Conservation (phyloP, 2,797 vertebrate genomes). For the Anguilla obscura region DNA sequence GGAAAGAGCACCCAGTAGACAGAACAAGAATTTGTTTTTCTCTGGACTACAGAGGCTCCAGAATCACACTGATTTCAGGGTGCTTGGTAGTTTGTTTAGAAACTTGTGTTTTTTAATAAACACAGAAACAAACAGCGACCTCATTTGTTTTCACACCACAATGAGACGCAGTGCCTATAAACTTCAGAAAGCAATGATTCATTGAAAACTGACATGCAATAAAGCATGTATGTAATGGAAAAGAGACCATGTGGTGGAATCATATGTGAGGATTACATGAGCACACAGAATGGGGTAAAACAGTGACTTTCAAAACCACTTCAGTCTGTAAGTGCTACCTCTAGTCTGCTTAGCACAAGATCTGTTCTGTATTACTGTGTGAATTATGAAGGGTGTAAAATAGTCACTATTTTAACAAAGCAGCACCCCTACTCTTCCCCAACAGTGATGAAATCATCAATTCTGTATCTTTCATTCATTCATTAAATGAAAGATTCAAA, state of each 20-base stretch:
- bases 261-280: not conserved
- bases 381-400: too few species aligned
- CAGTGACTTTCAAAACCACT: not conserved
- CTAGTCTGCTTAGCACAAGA: too few species aligned
- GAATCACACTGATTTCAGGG: not conserved
- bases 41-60: not conserved
- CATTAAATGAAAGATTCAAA: not conserved
- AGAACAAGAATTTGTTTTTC: not conserved
- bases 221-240: not conserved
- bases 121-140: not conserved
- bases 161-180: not conserved
- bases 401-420: too few species aligned
- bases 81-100: not conserved
- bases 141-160: not conserved
- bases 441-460: not conserved
- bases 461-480: not conserved
- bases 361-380: too few species aligned
- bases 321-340: too few species aligned
- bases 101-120: not conserved
- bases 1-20: not conserved
- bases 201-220: not conserved
- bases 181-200: not conserved
- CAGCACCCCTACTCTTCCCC: too few species aligned
- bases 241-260: too few species aligned
- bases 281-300: not conserved